Evolutionary conservation across 1,140 invertebrate genomes (phyloP), one percentile per base, ranked within the genome.

Genomic region (Bilobella aurantiaca): DNA sequence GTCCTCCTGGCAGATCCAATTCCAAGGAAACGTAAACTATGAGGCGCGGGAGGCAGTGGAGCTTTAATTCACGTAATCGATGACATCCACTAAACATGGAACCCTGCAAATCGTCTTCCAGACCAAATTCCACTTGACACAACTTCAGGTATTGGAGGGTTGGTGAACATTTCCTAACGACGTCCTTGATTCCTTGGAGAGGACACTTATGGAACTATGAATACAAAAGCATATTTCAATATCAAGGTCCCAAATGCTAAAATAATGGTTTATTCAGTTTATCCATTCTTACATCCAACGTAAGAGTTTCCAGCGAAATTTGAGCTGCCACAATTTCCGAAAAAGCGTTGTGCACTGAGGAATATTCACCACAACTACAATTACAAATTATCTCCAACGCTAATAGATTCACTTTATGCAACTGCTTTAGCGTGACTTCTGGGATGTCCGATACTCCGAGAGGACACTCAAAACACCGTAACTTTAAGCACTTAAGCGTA

Each of bases 401-500:
- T 3, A 23, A 53, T 12, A 53, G 49, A 23, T 56, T 62, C 29
- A 62, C n/a, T 53, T 66, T 21, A 5, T 31, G 49, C 12, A 66
- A 30, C 14, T 56, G n/a, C 12, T n/a, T 27, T 53, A 66, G 25
- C 14, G 25, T 28, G 3, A 27, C 16, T 16, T 12, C 57, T 12
- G 1, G 58, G 34, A 62, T 1, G 1, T 34, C 29, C 25, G 60
- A 37, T 30, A 28, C 28, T 8, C 42, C 63, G 28, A 23, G 47
- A n/a, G 46, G 49, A 1, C 60, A 60, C 12, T 60, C 34, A 16
- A 46, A 62, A 58, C 67, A 69, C 3, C 58, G 58, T 12, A 28
- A 65, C 30, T 62, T 63, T 12, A 69, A 42, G 14, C 30, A 62
- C 31, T 56, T 58, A 14, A 69, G 27, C 0, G 63, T 69, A 18